Evolutionary conservation across 2,888 invertebrate genomes (phyloP), one percentile per base, ranked within the genome.

Genomic region (Eupsilia transversa): DNA sequence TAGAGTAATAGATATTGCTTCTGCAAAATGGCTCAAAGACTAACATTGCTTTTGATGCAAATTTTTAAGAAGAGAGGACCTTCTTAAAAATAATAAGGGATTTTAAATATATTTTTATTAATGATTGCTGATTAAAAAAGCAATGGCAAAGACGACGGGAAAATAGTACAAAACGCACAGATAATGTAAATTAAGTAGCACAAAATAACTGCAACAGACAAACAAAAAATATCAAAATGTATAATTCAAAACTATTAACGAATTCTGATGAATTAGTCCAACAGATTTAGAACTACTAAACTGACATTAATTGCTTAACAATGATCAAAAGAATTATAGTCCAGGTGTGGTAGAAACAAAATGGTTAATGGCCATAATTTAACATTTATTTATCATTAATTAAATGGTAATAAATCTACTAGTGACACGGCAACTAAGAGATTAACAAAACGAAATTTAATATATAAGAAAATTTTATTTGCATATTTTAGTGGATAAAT

Each of bases 321-420:
- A 81, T 71, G 27, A 65, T 74, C 27, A 68, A 71, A 64, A 38
- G 30, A 74, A 65, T 66, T 57, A 67, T 64, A 46, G 20, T 12
- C 54, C 30, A 56, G 14, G 4, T 69, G 43, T 52, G 17, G 46
- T 0, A 77, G 12, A 63, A 68, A 80, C 60, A 80, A 74, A 77
- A 80, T 46, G 33, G 14, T 57, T 69, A 69, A 69, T 72, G 72
- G 43, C n/a, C 57, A 57, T 66, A 43, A 77, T 72, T 79, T 72
- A 52, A 33, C 68, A 80, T 70, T 27, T 35, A 23, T 52, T 66
- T 61, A 66, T 52, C 65, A 57, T 69, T 69, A 69, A 80, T 77
- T 80, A 77, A 57, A 41, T 7, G 3, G 14, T 43, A 66, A 77
- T 77, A 77, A 80, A 80, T 80, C 46, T 66, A 14, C 20, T 17